Percentiles rank a stretch among this genome's conserved stretches.
phyloP scores from a whole-genome alignment of 1,140 invertebrate genomes.

The Whitmania pigra region DNA sequence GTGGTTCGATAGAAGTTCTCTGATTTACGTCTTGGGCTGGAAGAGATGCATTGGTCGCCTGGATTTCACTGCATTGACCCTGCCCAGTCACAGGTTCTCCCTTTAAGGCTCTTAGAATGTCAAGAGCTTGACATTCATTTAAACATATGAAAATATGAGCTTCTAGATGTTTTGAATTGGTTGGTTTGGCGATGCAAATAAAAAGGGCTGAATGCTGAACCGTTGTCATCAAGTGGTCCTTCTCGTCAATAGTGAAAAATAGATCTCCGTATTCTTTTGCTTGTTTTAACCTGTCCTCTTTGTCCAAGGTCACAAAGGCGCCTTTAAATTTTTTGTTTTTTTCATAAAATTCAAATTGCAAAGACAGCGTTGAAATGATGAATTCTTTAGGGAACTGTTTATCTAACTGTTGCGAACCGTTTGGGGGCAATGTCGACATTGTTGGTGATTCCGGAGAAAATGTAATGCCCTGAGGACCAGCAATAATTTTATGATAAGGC shows the following conservation, averaged over 20 bases:
- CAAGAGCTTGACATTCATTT: neutral
- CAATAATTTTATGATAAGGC: neutral
- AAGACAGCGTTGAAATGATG: neutral
- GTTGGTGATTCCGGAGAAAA: too few species aligned
- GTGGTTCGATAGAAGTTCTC: too few species aligned
- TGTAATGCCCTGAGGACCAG: neutral
- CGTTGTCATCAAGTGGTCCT: neutral
- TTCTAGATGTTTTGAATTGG: neutral
- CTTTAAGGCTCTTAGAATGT: neutral
- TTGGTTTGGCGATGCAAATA: constrained; percentile 1
- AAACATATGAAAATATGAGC: constrained; percentile 2
- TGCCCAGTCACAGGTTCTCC: neutral
- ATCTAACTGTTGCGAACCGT: too few species aligned
- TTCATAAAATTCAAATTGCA: neutral
- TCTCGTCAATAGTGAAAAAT: constrained; percentile 3
- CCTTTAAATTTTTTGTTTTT: constrained; percentile 8
- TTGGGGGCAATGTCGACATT: too few species aligned
- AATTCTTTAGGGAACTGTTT: too few species aligned
- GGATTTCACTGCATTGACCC: too few species aligned
- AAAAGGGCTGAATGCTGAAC: neutral
- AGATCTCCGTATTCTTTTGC: neutral
- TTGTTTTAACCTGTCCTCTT: neutral
- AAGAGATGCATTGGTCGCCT: too few species aligned
- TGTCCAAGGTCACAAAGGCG: neutral
- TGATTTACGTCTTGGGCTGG: too few species aligned